Percentiles rank a stretch among this genome's conserved stretches.
Conservation (phyloP, 2,113 vertebrate genomes). For the Nesoenas mayeri region DNA sequence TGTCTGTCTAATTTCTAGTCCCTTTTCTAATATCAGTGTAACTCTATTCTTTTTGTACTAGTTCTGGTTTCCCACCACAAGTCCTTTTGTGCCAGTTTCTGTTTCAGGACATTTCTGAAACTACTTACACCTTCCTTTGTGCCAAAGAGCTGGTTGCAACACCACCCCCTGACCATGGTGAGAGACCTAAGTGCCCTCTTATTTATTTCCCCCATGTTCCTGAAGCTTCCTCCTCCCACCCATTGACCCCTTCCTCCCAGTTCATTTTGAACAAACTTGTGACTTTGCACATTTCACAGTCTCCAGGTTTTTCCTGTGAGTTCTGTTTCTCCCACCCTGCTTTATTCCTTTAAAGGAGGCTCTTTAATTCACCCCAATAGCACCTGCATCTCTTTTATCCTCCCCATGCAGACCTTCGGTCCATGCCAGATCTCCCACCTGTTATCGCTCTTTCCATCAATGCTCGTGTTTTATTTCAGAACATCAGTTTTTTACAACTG, state of each 20-base stretch:
- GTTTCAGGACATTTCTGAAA: background rate
- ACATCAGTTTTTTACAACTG: background rate
- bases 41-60: background rate
- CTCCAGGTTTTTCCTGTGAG: background rate
- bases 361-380: background rate
- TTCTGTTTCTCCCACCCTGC: background rate
- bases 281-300: background rate
- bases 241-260: background rate
- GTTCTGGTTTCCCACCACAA: background rate
- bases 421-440: background rate
- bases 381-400: background rate
- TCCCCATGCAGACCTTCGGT: background rate
- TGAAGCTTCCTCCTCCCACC: background rate
- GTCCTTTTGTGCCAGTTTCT: background rate
- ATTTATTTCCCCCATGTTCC: background rate
- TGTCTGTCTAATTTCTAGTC: background rate
- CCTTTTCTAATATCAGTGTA: background rate
- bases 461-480: background rate
- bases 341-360: background rate
- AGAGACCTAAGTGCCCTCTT: background rate
- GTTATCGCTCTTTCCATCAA: background rate
- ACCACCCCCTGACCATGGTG: accelerated
- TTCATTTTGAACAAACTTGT: background rate
- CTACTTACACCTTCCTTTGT: background rate
- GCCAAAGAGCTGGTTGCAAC: background rate